Evolutionary conservation across 2,888 invertebrate species (phyloP), one percentile per base, ranked within the genome.

Genomic region (Drosophila ezoana): DNA sequence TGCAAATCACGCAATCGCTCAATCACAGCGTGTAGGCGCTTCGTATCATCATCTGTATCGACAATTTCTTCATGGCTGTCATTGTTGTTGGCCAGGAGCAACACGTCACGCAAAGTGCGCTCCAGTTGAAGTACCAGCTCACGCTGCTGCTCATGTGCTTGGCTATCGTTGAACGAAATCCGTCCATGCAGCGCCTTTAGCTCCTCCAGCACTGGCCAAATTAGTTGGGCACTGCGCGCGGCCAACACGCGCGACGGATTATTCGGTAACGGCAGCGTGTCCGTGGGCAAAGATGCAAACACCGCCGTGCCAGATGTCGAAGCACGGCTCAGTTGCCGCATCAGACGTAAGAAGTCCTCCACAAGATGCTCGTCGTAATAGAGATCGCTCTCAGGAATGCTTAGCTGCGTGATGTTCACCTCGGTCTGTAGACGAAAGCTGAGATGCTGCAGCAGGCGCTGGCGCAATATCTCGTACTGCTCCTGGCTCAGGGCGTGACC

Each of bases 351-450:
- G 20, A 91, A 91, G 58, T 91, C 91, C 20, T 83, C 81, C 10
- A 87, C 72, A 3, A 91, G 70, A 44, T 89, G 87, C 48, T 90
- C 90, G 71, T 91, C 90, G 61, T 90, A 90, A 33, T 82, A 88
- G 3, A 91, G 72, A 75, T 91, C 91, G 3, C 86, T 84, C 52
- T 90, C 91, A 10, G 91, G 90, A 52, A 91, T 88, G 51, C 85
- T 89, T 4, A 90, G 67, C 32, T 90, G 90, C 0, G 87, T 91
- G 9, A 91, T 88, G 28, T 88, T 87, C 3, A 91, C 74, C 64
- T 91, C 90, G 4, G 90, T 71, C 44, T 83, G 81, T 28, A 91
- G 64, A 1, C 89, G 87, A 2, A 81, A 81, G 5, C 59, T 73
- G 2, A 91, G 71, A 28, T 89, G 87, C 3, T 81, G 60, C 14